Percentiles rank a stretch among this genome's conserved stretches.
These are phyloP conservation scores for Tinamus guttatus DNA, from an alignment of 2,113 vertebrate genomes.

Conservation along the genomic window DNA sequence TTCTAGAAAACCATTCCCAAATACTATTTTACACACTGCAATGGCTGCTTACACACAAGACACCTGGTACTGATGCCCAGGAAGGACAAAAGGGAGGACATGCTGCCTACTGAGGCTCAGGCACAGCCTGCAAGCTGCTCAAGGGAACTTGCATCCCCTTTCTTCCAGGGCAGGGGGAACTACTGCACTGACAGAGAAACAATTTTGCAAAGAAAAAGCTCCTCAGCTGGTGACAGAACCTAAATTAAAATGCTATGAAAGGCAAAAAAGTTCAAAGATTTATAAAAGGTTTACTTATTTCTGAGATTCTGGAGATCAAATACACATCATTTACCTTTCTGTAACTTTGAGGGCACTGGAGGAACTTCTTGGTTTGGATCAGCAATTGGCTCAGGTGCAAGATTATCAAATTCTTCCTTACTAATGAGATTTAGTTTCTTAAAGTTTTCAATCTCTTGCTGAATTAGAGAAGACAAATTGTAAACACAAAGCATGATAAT, in stretches of 20 bases:
- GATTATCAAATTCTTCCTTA: slow-evolving; percentile 87
- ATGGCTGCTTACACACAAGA: not conserved
- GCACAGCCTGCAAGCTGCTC: not conserved
- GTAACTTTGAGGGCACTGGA: slow-evolving; percentile 66
- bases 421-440: slow-evolving; percentile 91
- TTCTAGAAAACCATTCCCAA: not conserved
- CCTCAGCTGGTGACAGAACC: not conserved
- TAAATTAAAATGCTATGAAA: not conserved
- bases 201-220: not conserved
- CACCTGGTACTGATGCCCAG: not conserved
- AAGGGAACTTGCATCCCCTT: not conserved
- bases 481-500: slow-evolving; percentile 29
- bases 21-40: not conserved
- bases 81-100: not conserved
- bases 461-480: slow-evolving; percentile 70
- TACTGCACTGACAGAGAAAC: not conserved
- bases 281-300: not conserved
- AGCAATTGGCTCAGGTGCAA: slow-evolving; percentile 81
- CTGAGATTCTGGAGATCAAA: not conserved
- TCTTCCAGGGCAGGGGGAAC: not conserved
- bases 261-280: not conserved
- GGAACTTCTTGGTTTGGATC: slow-evolving; percentile 81
- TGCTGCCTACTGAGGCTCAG: not conserved
- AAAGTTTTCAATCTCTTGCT: slow-evolving; percentile 92
- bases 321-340: slow-evolving; percentile 60